These are phyloP conservation scores for Mola mola DNA, from an alignment of 2,113 vertebrate species.

Conservation along the genomic window DNA sequence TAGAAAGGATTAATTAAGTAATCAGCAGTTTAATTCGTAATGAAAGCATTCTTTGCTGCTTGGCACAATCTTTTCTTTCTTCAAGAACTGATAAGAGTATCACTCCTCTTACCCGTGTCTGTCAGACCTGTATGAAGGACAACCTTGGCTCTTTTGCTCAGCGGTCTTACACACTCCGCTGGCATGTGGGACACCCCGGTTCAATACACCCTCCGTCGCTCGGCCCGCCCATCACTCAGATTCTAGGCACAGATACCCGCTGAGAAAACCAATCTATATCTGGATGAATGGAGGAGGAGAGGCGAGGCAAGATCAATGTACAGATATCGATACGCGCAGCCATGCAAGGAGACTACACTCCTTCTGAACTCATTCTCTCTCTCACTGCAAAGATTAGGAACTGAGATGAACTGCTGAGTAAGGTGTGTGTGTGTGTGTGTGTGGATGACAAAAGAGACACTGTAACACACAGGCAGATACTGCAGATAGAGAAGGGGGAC, in stretches of 20 bases:
- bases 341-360: conserved; percentile 69
- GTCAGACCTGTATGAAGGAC: background rate
- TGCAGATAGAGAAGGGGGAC: conserved; percentile 45
- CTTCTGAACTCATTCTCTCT: conserved; percentile 69
- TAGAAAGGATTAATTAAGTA: conserved; percentile 4
- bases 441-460: conserved; percentile 65
- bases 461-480: conserved; percentile 57
- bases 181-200: conserved; percentile 65
- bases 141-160: conserved; percentile 59
- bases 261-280: conserved; percentile 80
- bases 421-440: conserved; percentile 60
- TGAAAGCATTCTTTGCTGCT: too few relatives aligned
- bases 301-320: conserved; percentile 76
- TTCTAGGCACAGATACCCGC: conserved; percentile 75
- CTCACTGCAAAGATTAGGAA: conserved; percentile 66
- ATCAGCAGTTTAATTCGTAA: conserved; percentile 1
- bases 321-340: conserved; percentile 79
- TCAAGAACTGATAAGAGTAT: background rate
- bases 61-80: too few relatives aligned
- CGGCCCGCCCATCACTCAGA: conserved; percentile 74
- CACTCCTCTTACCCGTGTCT: background rate
- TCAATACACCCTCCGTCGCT: conserved; percentile 65
- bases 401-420: conserved; percentile 80
- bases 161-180: conserved; percentile 63
- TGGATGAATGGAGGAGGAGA: conserved; percentile 76